phyloP scores from a whole-genome alignment of 2,888 invertebrate genomes.

The Muscina levida region DNA sequence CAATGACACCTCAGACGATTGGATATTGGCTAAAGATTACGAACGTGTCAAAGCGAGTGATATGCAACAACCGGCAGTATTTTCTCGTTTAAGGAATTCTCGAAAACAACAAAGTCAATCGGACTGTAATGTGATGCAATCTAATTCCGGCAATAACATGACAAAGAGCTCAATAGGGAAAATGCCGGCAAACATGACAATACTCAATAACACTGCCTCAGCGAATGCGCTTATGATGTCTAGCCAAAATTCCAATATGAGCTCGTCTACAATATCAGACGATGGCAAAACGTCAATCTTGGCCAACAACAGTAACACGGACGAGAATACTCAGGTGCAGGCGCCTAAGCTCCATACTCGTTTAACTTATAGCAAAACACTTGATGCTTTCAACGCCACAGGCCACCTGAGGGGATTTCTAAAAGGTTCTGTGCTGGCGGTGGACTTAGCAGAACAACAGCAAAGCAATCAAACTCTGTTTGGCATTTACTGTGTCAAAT shows the following conservation, averaged over 20 bases:
- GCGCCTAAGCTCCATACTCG: conserved; percentile 68
- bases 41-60: conserved; percentile 72
- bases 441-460: conserved; percentile 30
- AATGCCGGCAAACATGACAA: conserved; percentile 78
- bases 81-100: conserved; percentile 60
- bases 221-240: conserved; percentile 69
- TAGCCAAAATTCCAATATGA: conserved; percentile 73
- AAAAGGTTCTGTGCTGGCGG: conserved; percentile 73
- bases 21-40: conserved; percentile 75
- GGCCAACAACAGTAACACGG: conserved; percentile 58
- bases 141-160: conserved; percentile 65
- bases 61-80: conserved; percentile 57
- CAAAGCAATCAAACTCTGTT: conserved; percentile 69
- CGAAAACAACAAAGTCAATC: conserved; percentile 61
- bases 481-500: conserved; percentile 79
- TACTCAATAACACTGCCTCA: conserved; percentile 75
- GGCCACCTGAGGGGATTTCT: conserved; percentile 78
- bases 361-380: conserved; percentile 76
- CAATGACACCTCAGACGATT: conserved; percentile 75
- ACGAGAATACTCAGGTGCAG: conserved; percentile 56
- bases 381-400: conserved; percentile 78
- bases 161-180: conserved; percentile 76
- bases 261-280: conserved; percentile 73
- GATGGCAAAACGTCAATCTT: conserved; percentile 73
- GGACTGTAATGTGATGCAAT: conserved; percentile 4